Percentiles rank a stretch among this genome's conserved stretches.
phyloP scores from a whole-genome alignment of 1,140 invertebrate genomes.

The Neelides sp. region DNA sequence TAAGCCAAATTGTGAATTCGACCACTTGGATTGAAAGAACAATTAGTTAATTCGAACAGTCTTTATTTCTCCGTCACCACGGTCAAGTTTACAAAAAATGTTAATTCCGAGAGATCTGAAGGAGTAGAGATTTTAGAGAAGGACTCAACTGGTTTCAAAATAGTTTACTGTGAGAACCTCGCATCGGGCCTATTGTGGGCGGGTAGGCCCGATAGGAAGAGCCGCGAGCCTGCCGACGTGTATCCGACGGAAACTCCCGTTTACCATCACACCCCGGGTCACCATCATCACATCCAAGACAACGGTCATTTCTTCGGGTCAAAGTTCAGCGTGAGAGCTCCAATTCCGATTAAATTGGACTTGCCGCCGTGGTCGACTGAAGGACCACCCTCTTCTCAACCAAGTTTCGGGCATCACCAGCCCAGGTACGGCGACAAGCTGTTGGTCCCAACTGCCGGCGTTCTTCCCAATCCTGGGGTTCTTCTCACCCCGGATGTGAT shows the following conservation, averaged over 20 bases:
- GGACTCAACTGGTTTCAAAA: constrained; percentile 14
- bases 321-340: constrained; percentile 22
- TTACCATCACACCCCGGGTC: neutral
- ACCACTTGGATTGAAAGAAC: no score
- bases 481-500: constrained; percentile 36
- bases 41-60: no score
- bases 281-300: neutral
- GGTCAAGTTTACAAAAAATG: neutral
- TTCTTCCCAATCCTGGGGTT: constrained; percentile 29
- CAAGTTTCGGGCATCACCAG: neutral
- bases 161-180: constrained; percentile 27
- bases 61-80: no score
- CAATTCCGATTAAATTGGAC: constrained; percentile 30
- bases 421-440: constrained; percentile 26
- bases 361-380: constrained; percentile 20
- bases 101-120: no score
- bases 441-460: constrained; percentile 27
- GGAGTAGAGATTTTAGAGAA: neutral
- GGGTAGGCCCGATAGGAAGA: constrained; percentile 19
- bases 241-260: neutral
- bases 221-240: neutral
- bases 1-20: no score
- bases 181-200: constrained; percentile 28
- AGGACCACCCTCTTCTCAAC: constrained; percentile 1
- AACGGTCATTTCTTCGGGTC: neutral